Conservation (phyloP, 2,888 invertebrate species). For the Melanchra persicariae region DNA sequence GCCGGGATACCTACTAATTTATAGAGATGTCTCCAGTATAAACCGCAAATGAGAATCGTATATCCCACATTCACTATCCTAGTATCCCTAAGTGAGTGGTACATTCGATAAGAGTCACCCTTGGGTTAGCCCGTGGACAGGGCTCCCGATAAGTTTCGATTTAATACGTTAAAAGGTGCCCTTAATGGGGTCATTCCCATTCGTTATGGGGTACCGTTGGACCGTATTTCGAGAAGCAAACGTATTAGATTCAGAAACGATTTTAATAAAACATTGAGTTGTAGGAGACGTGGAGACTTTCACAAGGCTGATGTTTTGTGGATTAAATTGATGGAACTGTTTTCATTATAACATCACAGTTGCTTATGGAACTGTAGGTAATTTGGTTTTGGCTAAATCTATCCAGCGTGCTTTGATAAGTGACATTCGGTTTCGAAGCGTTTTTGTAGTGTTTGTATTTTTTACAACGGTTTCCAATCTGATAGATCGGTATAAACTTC, state of each 20-base stretch:
- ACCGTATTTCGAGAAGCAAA: slow-evolving; percentile 74
- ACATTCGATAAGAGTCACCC: slow-evolving; percentile 79
- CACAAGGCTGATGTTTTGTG: not conserved
- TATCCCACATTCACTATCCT: slow-evolving; percentile 69
- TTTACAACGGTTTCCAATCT: too few relatives aligned
- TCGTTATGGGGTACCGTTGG: slow-evolving; percentile 82
- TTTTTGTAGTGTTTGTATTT: not conserved
- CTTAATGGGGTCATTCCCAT: slow-evolving; percentile 88
- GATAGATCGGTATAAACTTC: too few relatives aligned
- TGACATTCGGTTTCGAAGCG: not conserved
- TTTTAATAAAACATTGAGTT: slow-evolving; percentile 66
- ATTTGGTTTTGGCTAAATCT: not conserved
- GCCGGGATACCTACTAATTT: slow-evolving; percentile 49
- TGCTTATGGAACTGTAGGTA: not conserved
- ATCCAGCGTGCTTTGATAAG: not conserved
- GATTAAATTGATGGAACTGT: not conserved
- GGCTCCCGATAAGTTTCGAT: slow-evolving; percentile 85
- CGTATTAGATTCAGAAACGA: slow-evolving; percentile 65
- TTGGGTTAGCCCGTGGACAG: slow-evolving; percentile 82
- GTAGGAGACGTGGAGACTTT: slow-evolving; percentile 31
- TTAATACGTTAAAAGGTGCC: slow-evolving; percentile 90
- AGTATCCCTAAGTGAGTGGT: slow-evolving; percentile 81
- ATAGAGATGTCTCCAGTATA: slow-evolving; percentile 69
- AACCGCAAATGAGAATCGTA: slow-evolving; percentile 74
- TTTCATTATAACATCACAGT: not conserved